These are phyloP conservation scores for Propsilocerus akamusi DNA, from an alignment of 1,140 invertebrate genomes.

Conservation along the genomic window DNA sequence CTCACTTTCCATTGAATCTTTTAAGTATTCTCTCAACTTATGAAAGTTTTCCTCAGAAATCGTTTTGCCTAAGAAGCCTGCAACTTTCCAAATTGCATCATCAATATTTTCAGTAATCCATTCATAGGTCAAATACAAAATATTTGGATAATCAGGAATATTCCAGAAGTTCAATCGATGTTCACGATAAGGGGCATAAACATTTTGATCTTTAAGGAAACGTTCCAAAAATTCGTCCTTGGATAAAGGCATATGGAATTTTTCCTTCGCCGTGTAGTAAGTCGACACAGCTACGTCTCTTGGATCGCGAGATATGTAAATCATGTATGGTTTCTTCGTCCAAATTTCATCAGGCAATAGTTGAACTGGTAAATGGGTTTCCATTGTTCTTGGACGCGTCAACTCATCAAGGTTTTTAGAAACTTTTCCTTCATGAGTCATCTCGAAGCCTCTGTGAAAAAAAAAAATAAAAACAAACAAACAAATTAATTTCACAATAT, in stretches of 20 bases:
- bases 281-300: conserved; percentile 57
- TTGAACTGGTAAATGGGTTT: conserved; percentile 48
- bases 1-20: conserved; percentile 43
- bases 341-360: conserved; percentile 39
- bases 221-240: conserved; percentile 42
- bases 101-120: conserved; percentile 44
- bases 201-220: conserved; percentile 37
- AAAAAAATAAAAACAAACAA: too few species aligned
- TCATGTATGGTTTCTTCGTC: conserved; percentile 36
- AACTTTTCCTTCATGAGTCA: conserved; percentile 17
- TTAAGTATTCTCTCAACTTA: conserved; percentile 32
- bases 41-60: conserved; percentile 29
- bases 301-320: conserved; percentile 62
- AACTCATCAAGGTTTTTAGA: conserved; percentile 23
- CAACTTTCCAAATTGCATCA: conserved; percentile 32
- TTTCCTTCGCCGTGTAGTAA: conserved; percentile 13
- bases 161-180: conserved; percentile 39
- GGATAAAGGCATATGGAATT: conserved; percentile 45
- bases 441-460: too few species aligned
- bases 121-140: conserved; percentile 43
- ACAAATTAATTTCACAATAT: too few species aligned
- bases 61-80: conserved; percentile 33
- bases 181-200: conserved; percentile 36
- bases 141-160: conserved; percentile 27
- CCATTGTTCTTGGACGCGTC: conserved; percentile 37